phyloP scores from a whole-genome alignment of 2,113 vertebrate species.

The Hystrix cristata region DNA sequence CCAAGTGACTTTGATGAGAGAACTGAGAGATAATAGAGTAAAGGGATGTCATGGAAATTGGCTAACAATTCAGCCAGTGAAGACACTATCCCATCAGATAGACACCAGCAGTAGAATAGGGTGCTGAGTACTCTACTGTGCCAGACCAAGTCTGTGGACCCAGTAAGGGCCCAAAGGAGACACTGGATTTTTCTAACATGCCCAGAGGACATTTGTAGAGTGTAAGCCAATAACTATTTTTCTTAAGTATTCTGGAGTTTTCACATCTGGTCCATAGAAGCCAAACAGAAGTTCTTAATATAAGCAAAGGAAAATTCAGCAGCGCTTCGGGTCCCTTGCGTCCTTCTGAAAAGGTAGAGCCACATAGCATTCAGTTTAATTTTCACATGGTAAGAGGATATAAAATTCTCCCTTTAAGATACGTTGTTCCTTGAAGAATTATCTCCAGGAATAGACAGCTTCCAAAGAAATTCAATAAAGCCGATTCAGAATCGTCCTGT shows the following conservation, averaged over 20 bases:
- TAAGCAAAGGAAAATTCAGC: constrained; percentile 3
- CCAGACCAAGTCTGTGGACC: not conserved
- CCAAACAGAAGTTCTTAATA: not conserved
- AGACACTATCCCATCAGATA: not conserved
- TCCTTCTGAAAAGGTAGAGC: not conserved
- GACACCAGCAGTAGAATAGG: not conserved
- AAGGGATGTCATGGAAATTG: not conserved
- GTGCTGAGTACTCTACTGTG: too few species aligned
- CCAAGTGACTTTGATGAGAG: not conserved
- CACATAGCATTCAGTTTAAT: not conserved
- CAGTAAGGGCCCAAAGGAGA: not conserved
- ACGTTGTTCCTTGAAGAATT: not conserved
- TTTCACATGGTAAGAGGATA: not conserved
- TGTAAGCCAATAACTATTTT: not conserved
- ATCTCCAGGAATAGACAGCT: not conserved
- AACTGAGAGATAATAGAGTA: not conserved
- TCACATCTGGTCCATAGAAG: not conserved
- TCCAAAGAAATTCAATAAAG: not conserved
- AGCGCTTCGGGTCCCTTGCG: not conserved
- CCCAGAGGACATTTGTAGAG: not conserved
- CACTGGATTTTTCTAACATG: not conserved
- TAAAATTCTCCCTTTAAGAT: not conserved
- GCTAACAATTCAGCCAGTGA: not conserved
- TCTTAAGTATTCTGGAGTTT: not conserved
- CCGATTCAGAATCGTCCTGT: not conserved